Evolutionary conservation across 2,797 vertebrate genomes (phyloP).

Genomic region (Cephalopachus bancanus): DNA sequence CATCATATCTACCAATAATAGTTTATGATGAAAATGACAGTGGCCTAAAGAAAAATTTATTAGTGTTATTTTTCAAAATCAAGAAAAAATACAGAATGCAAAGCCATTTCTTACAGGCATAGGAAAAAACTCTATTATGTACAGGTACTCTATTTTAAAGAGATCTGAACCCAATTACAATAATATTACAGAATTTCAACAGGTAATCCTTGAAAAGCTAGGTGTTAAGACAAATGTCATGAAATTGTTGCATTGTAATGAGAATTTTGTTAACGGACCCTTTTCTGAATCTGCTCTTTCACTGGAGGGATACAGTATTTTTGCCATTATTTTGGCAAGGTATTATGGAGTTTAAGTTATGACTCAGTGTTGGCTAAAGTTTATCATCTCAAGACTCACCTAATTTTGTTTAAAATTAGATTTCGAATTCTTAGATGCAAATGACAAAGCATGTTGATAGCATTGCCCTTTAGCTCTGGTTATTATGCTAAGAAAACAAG

Average conservation of each 20-base stretch:
- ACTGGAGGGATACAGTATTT: background rate
- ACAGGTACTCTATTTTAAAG: slow-evolving; percentile 1
- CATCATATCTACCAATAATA: background rate
- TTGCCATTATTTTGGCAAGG: slow-evolving; percentile 18
- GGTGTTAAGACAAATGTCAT: background rate
- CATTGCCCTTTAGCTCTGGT: slow-evolving; percentile 51
- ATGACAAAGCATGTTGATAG: slow-evolving; percentile 16
- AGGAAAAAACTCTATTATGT: background rate
- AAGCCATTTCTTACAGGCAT: background rate
- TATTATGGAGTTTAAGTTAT: background rate
- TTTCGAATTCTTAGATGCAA: slow-evolving; percentile 51
- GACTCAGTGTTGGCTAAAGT: slow-evolving; percentile 26
- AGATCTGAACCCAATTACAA: slow-evolving; percentile 37
- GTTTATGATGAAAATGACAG: background rate
- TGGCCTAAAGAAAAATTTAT: background rate
- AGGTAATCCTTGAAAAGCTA: slow-evolving; percentile 47
- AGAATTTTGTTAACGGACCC: background rate
- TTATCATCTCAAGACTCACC: slow-evolving; percentile 8
- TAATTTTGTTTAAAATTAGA: slow-evolving; percentile 68
- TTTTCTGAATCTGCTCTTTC: slow-evolving; percentile 32
- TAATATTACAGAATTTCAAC: slow-evolving; percentile 37
- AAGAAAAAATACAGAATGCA: slow-evolving; percentile 4
- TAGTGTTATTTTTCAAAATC: background rate
- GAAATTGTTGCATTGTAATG: background rate
- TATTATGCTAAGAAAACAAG: slow-evolving; percentile 42